These are phyloP conservation scores for Melanerpes formicivorus DNA, from an alignment of 2,113 vertebrate species.

Conservation along the genomic window DNA sequence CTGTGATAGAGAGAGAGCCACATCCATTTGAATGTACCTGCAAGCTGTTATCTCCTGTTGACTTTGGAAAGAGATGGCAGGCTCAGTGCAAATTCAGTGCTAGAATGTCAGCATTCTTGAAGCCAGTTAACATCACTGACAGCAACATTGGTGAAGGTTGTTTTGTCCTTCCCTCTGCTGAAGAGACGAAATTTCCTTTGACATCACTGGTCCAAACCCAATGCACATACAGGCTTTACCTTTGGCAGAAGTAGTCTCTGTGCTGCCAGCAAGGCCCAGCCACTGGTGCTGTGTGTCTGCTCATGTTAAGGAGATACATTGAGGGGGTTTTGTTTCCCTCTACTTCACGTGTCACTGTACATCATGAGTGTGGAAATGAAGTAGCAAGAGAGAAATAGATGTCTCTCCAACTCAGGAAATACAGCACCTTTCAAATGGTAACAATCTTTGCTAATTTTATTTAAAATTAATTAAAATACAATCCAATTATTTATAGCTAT, in stretches of 20 bases:
- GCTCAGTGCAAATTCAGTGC: background rate
- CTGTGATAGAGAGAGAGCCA: background rate
- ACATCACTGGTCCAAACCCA: background rate
- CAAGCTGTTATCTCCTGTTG: background rate
- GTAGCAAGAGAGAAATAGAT: background rate
- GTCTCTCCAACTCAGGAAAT: background rate
- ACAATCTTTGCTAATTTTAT: background rate
- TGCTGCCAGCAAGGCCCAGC: background rate
- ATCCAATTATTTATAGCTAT: conserved; percentile 14
- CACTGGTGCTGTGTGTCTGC: background rate
- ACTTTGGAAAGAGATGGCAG: background rate
- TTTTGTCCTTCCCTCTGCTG: background rate
- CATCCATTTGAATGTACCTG: background rate
- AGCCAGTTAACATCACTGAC: background rate
- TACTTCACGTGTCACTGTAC: background rate
- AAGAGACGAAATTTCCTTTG: background rate
- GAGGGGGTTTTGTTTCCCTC: background rate
- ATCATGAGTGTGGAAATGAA: background rate
- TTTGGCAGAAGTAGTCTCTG: background rate
- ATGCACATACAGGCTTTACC: background rate
- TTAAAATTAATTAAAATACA: conserved; percentile 37
- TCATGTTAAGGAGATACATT: background rate
- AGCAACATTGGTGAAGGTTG: background rate
- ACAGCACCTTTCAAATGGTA: background rate
- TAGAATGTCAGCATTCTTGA: background rate